Base-by-base conservation (phyloP, 2,888 invertebrate species). In the Notocelia uddmanniana region DNA sequence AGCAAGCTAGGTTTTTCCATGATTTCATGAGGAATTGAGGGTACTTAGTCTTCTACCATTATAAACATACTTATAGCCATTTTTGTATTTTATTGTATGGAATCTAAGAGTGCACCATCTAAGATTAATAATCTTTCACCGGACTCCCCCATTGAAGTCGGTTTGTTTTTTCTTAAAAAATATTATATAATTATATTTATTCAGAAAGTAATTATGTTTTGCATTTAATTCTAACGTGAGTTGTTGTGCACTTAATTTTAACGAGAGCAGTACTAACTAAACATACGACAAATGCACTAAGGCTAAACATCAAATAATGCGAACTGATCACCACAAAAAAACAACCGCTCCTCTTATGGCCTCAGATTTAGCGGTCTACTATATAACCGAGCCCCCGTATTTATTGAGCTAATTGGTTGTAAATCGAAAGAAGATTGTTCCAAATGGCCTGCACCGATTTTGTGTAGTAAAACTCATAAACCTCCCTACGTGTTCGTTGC, bases 381-480 rank as follows among this genome's bases (percentile, higher is more conserved):
- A 78, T 82, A 83, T 83, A 86, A 82, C 78, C 82, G 81, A 83
- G 83, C 85, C 83, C 78, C 87, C 81, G 86, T 89, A 87, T 92
- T 92, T 91, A 91, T 90, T 87, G 85, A 87, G 82, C 84, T 92
- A 92, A 92, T 92, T 92, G 91, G 92, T 89, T 89, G 88, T 92
- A 91, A 91, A 92, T 90, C 83, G 86, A 81, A 85, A 79, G 83
- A 78, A 83, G 88, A 90, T 91, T 90, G 89, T 90, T 89, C 78
- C 83, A 88, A 91, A 90, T 87, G 88, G 87, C 85, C 87, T 85
- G 83, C 87, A 85, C 87, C 89, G 87, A 92, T 93, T 92, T 92
- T 85, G 85, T 89, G 89, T 89, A 90, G 90, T 92, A 88, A 91
- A 92, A 87, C 89, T 89, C 90, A 92, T 92, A 93, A 93, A 93